Evolutionary conservation across 64 coral and sea anemone species (phyloP).

Genomic region (Hydrozoanthus tunicans): DNA sequence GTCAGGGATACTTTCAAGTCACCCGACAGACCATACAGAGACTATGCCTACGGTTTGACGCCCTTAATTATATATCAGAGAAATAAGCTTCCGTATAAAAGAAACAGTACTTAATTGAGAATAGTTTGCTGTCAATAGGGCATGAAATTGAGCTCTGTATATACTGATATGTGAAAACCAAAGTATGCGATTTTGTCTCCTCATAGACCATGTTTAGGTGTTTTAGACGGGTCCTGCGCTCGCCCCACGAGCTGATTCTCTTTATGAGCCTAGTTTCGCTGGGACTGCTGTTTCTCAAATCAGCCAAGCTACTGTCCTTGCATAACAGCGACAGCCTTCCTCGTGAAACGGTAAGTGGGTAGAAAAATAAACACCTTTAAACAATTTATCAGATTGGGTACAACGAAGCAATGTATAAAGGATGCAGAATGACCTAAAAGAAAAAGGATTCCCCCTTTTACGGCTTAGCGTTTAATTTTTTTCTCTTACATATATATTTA

Average conservation of each 20-base stretch:
- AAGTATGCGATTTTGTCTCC: not conserved
- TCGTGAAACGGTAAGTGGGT: not conserved
- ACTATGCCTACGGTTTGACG: too few relatives aligned
- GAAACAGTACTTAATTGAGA: too few relatives aligned
- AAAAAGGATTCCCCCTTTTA: not conserved
- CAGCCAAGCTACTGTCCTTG: not conserved
- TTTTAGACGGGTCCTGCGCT: conserved; percentile 30
- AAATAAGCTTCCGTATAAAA: too few relatives aligned
- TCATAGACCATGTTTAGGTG: conserved; percentile 42
- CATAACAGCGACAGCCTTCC: too few relatives aligned
- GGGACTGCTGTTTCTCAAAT: not conserved
- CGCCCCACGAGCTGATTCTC: conserved; percentile 14
- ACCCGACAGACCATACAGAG: too few relatives aligned
- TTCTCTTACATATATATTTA: not conserved
- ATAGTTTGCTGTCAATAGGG: too few relatives aligned
- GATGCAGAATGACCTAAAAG: not conserved
- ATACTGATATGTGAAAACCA: not conserved
- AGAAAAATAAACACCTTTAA: not conserved
- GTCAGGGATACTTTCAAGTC: too few relatives aligned
- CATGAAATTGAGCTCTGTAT: not conserved
- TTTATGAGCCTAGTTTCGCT: not conserved
- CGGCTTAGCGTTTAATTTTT: not conserved
- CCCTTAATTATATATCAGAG: too few relatives aligned
- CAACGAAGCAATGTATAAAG: too few relatives aligned
- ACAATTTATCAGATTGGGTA: not conserved